Evolutionary conservation across 2,113 vertebrate species (phyloP).

Genomic region (Elaphurus davidianus): DNA sequence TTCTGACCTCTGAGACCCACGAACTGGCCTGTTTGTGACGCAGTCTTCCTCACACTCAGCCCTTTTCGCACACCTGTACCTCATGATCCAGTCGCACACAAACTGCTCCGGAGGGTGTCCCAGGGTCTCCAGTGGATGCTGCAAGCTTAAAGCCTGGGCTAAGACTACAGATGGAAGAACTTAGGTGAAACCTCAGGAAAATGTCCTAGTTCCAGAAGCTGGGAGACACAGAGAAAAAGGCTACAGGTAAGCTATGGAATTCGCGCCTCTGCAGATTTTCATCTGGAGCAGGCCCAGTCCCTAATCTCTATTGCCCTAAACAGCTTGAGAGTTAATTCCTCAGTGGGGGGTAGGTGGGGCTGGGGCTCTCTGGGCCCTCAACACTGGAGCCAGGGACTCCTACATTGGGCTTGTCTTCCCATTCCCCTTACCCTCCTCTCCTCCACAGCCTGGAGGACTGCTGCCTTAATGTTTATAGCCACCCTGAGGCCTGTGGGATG

Average conservation of each 20-base stretch:
- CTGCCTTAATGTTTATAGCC: constrained; percentile 71
- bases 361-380: neutral
- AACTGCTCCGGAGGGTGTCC: neutral
- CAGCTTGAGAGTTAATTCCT: neutral
- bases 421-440: neutral
- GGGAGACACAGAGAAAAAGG: neutral
- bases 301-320: neutral
- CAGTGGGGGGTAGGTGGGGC: neutral
- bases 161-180: neutral
- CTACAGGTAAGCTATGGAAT: neutral
- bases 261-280: neutral
- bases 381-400: neutral
- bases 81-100: neutral
- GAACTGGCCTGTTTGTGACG: neutral
- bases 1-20: neutral
- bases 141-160: neutral
- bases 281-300: neutral
- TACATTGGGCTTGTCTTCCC: neutral
- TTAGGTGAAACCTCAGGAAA: neutral
- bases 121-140: neutral
- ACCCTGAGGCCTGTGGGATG: neutral
- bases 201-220: neutral
- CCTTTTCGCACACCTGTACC: neutral
- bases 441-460: neutral
- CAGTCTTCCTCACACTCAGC: neutral